Evolutionary conservation across 2,888 invertebrate species (phyloP).

Genomic region (Caenorhabditis plicata): DNA sequence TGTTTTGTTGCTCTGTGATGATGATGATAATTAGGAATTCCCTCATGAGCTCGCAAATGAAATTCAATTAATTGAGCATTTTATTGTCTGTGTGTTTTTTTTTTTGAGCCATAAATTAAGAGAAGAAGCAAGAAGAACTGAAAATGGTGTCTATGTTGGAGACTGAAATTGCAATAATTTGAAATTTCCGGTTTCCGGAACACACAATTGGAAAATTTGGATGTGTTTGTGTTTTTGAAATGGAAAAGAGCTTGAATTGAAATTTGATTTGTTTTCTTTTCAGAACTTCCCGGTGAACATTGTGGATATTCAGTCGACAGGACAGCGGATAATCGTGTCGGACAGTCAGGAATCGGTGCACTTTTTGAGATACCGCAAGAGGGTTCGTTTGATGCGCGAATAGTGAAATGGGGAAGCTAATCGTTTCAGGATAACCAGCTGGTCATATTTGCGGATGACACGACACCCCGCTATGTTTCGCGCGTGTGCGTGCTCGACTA

Average conservation of each 20-base stretch:
- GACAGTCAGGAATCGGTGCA: slow-evolving; percentile 96
- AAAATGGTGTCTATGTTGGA: too few relatives aligned
- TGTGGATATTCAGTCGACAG: slow-evolving; percentile 87
- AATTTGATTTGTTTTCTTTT: slow-evolving; percentile 51
- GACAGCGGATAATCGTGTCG: slow-evolving; percentile 88
- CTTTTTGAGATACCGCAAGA: slow-evolving; percentile 79
- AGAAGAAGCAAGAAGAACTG: too few relatives aligned
- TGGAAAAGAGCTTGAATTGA: background rate
- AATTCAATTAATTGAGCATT: too few relatives aligned
- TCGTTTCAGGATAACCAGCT: slow-evolving; percentile 82
- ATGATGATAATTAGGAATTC: too few relatives aligned
- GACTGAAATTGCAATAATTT: too few relatives aligned
- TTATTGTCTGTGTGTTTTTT: too few relatives aligned
- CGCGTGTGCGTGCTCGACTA: slow-evolving; percentile 89
- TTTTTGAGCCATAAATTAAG: too few relatives aligned
- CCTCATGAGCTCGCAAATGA: too few relatives aligned
- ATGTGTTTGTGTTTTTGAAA: background rate
- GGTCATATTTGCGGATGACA: slow-evolving; percentile 96
- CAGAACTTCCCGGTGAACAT: slow-evolving; percentile 92
- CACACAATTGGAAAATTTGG: background rate
- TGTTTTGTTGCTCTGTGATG: too few relatives aligned
- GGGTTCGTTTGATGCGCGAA: slow-evolving; percentile 37
- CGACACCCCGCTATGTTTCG: slow-evolving; percentile 93
- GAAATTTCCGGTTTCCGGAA: too few relatives aligned
- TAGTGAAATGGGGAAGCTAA: background rate